Evolutionary conservation across 2,113 vertebrate species (phyloP).

Genomic region (Carassius auratus): DNA sequence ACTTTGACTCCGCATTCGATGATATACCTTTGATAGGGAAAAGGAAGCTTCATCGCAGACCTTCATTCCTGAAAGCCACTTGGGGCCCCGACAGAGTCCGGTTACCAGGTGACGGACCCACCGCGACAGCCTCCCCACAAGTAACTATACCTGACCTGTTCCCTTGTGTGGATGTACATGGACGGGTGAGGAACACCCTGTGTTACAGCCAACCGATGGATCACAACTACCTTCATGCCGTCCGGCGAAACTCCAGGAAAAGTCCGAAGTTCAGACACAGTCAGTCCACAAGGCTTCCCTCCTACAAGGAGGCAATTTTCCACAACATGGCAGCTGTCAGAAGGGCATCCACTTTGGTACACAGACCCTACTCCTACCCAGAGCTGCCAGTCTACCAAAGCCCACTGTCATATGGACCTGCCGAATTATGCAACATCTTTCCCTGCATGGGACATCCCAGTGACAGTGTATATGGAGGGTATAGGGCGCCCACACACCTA

Average conservation of each 20-base stretch:
- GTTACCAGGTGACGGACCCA: slow-evolving; percentile 69
- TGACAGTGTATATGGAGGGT: slow-evolving; percentile 78
- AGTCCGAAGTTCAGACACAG: slow-evolving; percentile 73
- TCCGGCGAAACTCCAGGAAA: slow-evolving; percentile 67
- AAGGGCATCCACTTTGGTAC: slow-evolving; percentile 73
- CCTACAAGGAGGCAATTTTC: slow-evolving; percentile 82
- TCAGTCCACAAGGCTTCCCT: slow-evolving; percentile 76
- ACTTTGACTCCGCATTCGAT: slow-evolving; percentile 67
- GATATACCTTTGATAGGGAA: slow-evolving; percentile 74
- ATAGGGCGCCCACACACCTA: slow-evolving; percentile 68
- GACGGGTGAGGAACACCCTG: slow-evolving; percentile 70
- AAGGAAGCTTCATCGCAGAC: slow-evolving; percentile 75
- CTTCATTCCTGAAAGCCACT: slow-evolving; percentile 78
- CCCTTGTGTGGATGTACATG: slow-evolving; percentile 65
- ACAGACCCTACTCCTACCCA: slow-evolving; percentile 78
- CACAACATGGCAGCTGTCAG: slow-evolving; percentile 66
- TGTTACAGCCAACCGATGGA: slow-evolving; percentile 70
- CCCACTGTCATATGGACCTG: slow-evolving; percentile 69
- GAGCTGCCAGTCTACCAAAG: slow-evolving; percentile 79
- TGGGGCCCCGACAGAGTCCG: slow-evolving; percentile 77
- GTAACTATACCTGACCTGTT: slow-evolving; percentile 78
- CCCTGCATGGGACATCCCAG: slow-evolving; percentile 65
- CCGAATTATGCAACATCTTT: slow-evolving; percentile 68
- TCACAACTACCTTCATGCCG: slow-evolving; percentile 76
- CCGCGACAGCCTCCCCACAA: slow-evolving; percentile 62